Evolutionary conservation across 2,888 invertebrate genomes (phyloP).

Genomic region (Acanthosepion pharaonis): DNA sequence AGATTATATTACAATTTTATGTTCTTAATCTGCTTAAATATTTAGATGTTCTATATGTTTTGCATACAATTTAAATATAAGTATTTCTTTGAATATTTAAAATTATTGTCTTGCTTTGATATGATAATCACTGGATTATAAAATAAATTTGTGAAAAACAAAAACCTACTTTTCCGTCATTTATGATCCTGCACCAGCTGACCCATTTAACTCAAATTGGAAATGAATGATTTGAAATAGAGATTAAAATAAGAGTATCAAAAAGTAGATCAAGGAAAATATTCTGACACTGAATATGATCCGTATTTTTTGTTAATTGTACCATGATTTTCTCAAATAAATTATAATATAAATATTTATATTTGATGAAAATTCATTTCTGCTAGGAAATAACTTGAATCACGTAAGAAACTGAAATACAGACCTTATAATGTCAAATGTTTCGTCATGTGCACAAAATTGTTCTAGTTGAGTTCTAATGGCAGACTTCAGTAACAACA

Average conservation of each 20-base stretch:
- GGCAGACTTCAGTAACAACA: background rate
- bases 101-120: background rate
- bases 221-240: background rate
- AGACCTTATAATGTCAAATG: background rate
- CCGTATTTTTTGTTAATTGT: background rate
- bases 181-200: background rate
- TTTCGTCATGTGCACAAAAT: background rate
- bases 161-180: background rate
- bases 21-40: background rate
- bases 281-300: background rate
- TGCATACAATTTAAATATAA: background rate
- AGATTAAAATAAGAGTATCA: background rate
- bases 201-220: background rate
- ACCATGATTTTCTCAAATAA: background rate
- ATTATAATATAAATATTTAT: background rate
- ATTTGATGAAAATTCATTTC: background rate
- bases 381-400: background rate
- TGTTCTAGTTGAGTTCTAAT: background rate
- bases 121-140: background rate
- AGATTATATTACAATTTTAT: background rate
- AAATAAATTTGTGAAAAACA: background rate
- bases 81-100: background rate
- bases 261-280: background rate
- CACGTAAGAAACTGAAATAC: background rate
- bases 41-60: background rate